These are phyloP conservation scores for Dasyurus viverrinus DNA, from an alignment of 2,113 vertebrate genomes.

Conservation along the genomic window DNA sequence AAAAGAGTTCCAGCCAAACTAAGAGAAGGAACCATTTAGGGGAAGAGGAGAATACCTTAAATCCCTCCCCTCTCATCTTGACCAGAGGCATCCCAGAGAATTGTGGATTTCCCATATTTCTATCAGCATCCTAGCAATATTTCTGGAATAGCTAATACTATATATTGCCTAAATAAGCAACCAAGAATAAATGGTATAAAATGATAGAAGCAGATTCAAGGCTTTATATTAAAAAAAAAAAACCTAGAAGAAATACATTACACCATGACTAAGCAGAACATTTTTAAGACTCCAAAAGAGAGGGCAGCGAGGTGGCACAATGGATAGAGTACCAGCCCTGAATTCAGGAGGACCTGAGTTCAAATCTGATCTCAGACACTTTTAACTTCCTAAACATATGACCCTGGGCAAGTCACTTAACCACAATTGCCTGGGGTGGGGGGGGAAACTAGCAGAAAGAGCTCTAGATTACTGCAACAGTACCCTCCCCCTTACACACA, in stretches of 20 bases:
- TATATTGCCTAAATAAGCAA: background rate
- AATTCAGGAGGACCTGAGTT: no score
- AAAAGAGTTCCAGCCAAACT: background rate
- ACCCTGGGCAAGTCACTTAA: no score
- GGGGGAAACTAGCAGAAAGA: no score
- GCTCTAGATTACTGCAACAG: no score
- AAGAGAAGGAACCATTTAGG: background rate
- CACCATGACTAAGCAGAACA: background rate
- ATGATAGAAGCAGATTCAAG: no score
- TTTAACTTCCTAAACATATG: no score
- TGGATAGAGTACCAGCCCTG: no score
- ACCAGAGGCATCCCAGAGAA: background rate
- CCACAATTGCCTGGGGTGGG: no score
- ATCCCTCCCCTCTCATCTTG: background rate
- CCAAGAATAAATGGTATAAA: background rate
- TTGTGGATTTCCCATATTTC: background rate
- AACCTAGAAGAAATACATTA: background rate
- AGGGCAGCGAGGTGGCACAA: no score
- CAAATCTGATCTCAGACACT: no score
- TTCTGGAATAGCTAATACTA: background rate
- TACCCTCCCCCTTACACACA: no score
- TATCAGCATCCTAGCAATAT: background rate
- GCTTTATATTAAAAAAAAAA: no score
- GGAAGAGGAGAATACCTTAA: background rate
- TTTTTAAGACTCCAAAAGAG: background rate